Percentiles rank a stretch among this genome's conserved stretches.
Evolutionary conservation across 2,113 vertebrate genomes (phyloP).

Genomic region (Cheilinus undulatus): DNA sequence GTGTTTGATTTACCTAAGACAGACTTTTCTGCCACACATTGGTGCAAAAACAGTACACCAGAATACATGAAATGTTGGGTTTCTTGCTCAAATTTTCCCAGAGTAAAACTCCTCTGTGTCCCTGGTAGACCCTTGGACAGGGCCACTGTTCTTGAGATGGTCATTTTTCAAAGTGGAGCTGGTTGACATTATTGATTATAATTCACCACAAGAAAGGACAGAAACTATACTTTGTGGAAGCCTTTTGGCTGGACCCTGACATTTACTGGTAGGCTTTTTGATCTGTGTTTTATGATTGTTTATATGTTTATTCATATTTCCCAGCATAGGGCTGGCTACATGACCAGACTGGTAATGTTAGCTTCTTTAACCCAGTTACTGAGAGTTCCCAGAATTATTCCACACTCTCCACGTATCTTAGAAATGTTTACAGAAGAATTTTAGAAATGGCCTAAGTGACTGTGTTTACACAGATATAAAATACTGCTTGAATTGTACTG

Average conservation of each 20-base stretch:
- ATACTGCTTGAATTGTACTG: background rate
- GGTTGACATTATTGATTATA: constrained; percentile 19
- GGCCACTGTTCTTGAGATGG: background rate
- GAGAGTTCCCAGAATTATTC: background rate
- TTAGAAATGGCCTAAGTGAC: background rate
- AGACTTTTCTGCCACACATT: too few relatives aligned
- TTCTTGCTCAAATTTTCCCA: too few relatives aligned
- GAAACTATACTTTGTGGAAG: constrained; percentile 2
- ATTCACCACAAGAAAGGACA: constrained; percentile 29
- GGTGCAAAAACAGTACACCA: too few relatives aligned
- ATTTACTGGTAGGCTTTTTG: constrained; percentile 14
- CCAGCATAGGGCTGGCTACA: constrained; percentile 6
- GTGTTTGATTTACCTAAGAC: too few relatives aligned
- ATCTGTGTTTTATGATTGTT: constrained; percentile 22
- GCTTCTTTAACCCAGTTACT: background rate
- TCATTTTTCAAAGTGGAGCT: background rate
- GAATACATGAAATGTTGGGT: too few relatives aligned
- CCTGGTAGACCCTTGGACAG: too few relatives aligned
- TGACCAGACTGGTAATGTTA: background rate
- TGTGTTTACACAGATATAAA: constrained; percentile 9
- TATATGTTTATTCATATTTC: constrained; percentile 17
- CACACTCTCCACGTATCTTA: background rate
- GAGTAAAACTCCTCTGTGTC: too few relatives aligned
- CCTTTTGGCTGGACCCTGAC: background rate
- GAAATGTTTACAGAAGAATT: background rate